Percentiles rank a stretch among this genome's conserved stretches.
Evolutionary conservation across 2,888 invertebrate species (phyloP).

Genomic region (Pseudococcus jackbeardsleyi): DNA sequence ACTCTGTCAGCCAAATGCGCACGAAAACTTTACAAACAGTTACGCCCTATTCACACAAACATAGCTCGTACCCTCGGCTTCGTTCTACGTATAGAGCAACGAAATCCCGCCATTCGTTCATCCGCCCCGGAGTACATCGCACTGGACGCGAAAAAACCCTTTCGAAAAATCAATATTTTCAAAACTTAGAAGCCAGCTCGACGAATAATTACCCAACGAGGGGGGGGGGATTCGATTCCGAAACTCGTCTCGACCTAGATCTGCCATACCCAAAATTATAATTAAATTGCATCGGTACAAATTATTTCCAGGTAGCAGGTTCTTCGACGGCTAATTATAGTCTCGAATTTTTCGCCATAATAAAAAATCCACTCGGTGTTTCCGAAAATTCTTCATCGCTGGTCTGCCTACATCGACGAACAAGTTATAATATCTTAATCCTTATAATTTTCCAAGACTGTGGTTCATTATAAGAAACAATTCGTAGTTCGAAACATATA

Average conservation of each 20-base stretch:
- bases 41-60: conserved; percentile 33
- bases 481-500: background rate
- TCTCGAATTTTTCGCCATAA: too few relatives aligned
- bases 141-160: background rate
- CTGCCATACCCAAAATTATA: too few relatives aligned
- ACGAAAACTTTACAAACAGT: conserved; percentile 29
- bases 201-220: conserved; percentile 29
- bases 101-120: conserved; percentile 12
- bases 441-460: background rate
- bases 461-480: background rate
- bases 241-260: too few relatives aligned
- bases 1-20: conserved; percentile 32
- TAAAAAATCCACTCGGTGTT: too few relatives aligned
- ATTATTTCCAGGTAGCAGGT: too few relatives aligned
- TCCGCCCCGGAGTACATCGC: background rate
- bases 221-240: too few relatives aligned
- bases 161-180: background rate
- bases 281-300: too few relatives aligned
- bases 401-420: background rate
- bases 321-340: too few relatives aligned
- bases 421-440: conserved; percentile 1
- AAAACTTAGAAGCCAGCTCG: background rate
- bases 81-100: background rate
- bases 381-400: background rate
- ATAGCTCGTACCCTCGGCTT: background rate